A percentile compares a stretch with the other conserved stretches of the same genome.
These are phyloP conservation scores for Plemyria rubiginata DNA, from an alignment of 2,888 invertebrate species.

Conservation along the genomic window DNA sequence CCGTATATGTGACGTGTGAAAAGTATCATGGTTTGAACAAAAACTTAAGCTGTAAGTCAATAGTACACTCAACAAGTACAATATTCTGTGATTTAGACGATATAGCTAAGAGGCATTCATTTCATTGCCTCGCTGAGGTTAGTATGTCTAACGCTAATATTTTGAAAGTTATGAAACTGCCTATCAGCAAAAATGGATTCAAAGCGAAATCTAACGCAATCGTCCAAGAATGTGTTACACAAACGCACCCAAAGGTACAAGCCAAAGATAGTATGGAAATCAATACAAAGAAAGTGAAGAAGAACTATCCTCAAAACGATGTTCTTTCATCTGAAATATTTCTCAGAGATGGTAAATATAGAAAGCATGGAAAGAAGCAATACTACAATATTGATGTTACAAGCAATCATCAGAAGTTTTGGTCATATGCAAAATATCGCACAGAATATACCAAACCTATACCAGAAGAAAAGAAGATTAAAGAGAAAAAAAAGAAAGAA, in stretches of 20 bases:
- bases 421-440: slow-evolving; percentile 68
- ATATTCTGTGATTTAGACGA: slow-evolving; percentile 74
- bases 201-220: slow-evolving; percentile 53
- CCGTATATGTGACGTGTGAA: slow-evolving; percentile 60
- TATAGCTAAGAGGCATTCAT: slow-evolving; percentile 68
- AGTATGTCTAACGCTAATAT: slow-evolving; percentile 53
- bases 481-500: slow-evolving; percentile 62
- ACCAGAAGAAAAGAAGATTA: slow-evolving; percentile 56
- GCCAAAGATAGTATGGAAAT: slow-evolving; percentile 52
- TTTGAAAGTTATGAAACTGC: slow-evolving; percentile 47
- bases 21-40: slow-evolving; percentile 58
- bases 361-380: slow-evolving; percentile 40
- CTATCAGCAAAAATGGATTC: slow-evolving; percentile 47
- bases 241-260: slow-evolving; percentile 55
- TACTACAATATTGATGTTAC: slow-evolving; percentile 47
- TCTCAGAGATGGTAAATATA: slow-evolving; percentile 55
- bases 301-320: slow-evolving; percentile 46
- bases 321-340: slow-evolving; percentile 64
- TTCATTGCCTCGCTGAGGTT: slow-evolving; percentile 56
- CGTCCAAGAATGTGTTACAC: slow-evolving; percentile 67
- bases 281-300: slow-evolving; percentile 53
- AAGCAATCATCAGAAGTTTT: slow-evolving; percentile 61
- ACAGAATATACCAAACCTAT: slow-evolving; percentile 63
- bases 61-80: slow-evolving; percentile 65
- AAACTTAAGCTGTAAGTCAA: slow-evolving; percentile 49